Base-by-base conservation (phyloP, 23 tunicate genomes). In the Pegea sp. region DNA sequence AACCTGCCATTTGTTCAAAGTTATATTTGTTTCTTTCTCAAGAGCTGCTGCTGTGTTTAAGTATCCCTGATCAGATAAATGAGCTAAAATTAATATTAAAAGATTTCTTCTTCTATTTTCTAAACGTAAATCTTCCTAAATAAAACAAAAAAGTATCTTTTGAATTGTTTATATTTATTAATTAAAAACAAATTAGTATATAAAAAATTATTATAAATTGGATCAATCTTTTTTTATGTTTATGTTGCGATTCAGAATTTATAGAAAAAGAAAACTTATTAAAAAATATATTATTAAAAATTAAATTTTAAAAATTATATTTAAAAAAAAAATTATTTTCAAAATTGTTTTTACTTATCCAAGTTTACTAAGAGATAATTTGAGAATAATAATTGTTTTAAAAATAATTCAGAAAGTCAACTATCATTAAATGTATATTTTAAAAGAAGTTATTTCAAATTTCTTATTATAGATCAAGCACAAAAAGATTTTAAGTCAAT, bases 1-100 rank as follows among this genome's bases (percentile, higher is more conserved):
- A 22, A 84, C 95, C 84, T 74, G 84, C 95, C 95, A 84, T 64
- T 65, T 69, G 27, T 59, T 75, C 31, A 84, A 64, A 64, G 76
- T 84, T 20, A 84, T 21, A 26, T 84, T 84, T 42, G 69, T 66
- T 59, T 84, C 95, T 68, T 74, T 78, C 38, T 78, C 71, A 6
- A 84, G 64, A 33, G 75, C 52, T 11, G 81, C 61, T 0, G 76
- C 76, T 0, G 95, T 66, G 27, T 84, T 84, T 0, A 84, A 26
- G 56, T 84, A 84, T 18, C 95, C 95, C 63, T 84, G 69, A 22
- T 84, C 95, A 22, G 84, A 53, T 42, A 84, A 53, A 52, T 84
- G 84, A 34, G 95, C 73, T 34, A 73, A 53, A 24, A 84, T 72
- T 5, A 84, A 53, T 38, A 84, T 58, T 31, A 84, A 63, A 29